Conservation (phyloP, 1,140 invertebrate genomes). For the Choristoneura fumiferana region DNA sequence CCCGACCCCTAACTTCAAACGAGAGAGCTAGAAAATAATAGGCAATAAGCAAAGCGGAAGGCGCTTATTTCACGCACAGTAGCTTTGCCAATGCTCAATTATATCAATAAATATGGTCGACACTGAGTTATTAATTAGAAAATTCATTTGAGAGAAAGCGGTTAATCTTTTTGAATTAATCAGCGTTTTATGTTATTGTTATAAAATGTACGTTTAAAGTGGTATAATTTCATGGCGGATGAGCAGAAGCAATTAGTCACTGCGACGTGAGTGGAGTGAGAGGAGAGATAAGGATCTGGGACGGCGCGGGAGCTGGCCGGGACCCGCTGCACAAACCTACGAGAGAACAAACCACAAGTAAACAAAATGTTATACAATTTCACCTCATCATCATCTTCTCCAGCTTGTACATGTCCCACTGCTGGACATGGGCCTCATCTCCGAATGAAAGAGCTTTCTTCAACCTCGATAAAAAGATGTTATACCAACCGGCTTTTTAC, state of each 20-base stretch:
- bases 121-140: constrained; percentile 12
- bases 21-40: constrained; percentile 33
- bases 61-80: constrained; percentile 33
- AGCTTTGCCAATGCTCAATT: constrained; percentile 10
- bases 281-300: constrained; percentile 24
- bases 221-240: constrained; percentile 59
- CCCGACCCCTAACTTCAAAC: constrained; percentile 21
- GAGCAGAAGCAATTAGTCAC: constrained; percentile 61
- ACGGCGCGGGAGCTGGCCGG: constrained; percentile 2
- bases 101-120: constrained; percentile 14
- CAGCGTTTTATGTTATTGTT: constrained; percentile 42
- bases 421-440: no score
- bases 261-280: constrained; percentile 52
- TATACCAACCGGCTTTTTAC: no score
- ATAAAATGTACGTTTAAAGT: constrained; percentile 55
- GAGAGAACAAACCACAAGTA: no score
- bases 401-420: no score
- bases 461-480: no score
- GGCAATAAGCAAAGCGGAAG: constrained; percentile 29
- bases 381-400: no score
- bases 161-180: constrained; percentile 27
- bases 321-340: no score
- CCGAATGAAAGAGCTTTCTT: no score
- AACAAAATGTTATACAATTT: no score
- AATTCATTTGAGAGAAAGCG: constrained; percentile 24